phyloP scores from a whole-genome alignment of 37 sponge, comb jelly and placozoan genomes.

The Cladorhizidae sp. region DNA sequence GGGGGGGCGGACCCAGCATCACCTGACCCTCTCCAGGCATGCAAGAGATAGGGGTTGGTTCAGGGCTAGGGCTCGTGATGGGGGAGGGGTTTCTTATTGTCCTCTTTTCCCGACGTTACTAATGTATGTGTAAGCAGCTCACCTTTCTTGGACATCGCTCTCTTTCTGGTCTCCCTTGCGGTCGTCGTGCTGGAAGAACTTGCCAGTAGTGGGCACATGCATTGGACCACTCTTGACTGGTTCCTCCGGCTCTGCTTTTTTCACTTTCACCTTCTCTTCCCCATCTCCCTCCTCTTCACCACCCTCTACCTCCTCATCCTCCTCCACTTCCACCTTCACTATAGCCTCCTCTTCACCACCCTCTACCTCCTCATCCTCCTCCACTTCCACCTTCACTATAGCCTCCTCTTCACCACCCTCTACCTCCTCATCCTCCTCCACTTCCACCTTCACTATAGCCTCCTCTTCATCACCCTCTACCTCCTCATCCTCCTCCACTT shows the following conservation, averaged over 20 bases:
- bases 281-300: not conserved
- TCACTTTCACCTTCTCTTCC: not conserved
- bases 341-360: not conserved
- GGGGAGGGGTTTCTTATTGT: no score
- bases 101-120: no score
- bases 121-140: not conserved
- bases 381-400: not conserved
- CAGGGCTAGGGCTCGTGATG: no score
- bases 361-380: not conserved
- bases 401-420: not conserved
- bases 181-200: constrained; percentile 73
- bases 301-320: constrained; percentile 3
- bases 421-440: constrained; percentile 5
- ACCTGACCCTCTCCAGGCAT: no score
- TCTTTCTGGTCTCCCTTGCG: constrained; percentile 32
- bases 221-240: constrained; percentile 36
- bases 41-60: no score
- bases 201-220: constrained; percentile 60
- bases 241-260: constrained; percentile 12
- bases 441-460: constrained; percentile 12
- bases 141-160: constrained; percentile 27
- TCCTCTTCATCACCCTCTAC: not conserved
- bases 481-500: not conserved
- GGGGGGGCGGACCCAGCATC: no score
- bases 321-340: constrained; percentile 1